These are phyloP conservation scores for Entelurus aequoreus DNA, from an alignment of 2,113 vertebrate genomes.

Conservation along the genomic window DNA sequence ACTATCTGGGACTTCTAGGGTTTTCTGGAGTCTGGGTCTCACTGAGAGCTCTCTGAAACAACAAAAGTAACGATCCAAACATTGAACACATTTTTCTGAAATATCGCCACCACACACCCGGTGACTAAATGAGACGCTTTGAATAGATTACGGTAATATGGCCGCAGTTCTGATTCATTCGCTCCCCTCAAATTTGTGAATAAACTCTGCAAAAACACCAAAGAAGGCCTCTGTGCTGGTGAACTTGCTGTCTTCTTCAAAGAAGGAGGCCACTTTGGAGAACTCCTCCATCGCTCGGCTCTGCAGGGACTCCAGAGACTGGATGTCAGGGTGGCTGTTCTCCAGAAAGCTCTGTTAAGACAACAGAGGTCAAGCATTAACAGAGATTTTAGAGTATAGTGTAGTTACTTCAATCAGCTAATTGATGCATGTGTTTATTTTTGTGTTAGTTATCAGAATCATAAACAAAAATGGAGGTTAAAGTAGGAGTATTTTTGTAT, in stretches of 20 bases:
- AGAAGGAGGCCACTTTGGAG: conserved; percentile 84
- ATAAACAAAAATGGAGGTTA: no score
- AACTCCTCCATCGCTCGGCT: conserved; percentile 88
- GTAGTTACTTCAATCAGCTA: no score
- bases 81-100: not conserved
- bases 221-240: conserved; percentile 91
- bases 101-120: no score
- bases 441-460: no score
- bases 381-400: no score
- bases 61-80: conserved; percentile 8
- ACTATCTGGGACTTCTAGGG: conserved; percentile 80
- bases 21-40: conserved; percentile 84
- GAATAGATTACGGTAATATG: no score
- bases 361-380: conserved; percentile 15
- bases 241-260: conserved; percentile 89
- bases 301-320: conserved; percentile 87
- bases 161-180: not conserved
- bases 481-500: no score
- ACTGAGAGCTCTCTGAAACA: conserved; percentile 81
- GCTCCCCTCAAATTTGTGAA: conserved; percentile 94
- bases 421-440: no score
- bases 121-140: no score
- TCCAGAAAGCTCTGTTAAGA: conserved; percentile 85
- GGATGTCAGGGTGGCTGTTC: conserved; percentile 84
- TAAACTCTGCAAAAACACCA: conserved; percentile 93